Evolutionary conservation across 2,888 invertebrate genomes (phyloP), one percentile per base, ranked within the genome.

Genomic region (Zelleria hepariella): DNA sequence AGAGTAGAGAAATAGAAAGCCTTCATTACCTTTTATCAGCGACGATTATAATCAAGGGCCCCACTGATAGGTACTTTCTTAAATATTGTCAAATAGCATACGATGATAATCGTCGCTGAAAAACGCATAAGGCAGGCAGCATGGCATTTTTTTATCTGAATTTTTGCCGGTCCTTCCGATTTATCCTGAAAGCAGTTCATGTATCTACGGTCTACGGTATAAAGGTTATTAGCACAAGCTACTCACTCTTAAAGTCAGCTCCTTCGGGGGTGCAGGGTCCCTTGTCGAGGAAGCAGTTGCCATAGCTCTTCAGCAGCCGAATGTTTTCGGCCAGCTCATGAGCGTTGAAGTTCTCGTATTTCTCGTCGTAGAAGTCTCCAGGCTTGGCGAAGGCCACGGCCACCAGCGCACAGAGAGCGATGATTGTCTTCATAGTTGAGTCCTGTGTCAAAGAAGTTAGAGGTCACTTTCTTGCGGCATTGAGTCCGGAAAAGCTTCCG

Each of bases 251-350:
- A 10, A 95, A 88, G 75, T 92, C 92, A 48, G 81, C 76, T 61
- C 92, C 94, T 70, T 94, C 94, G 21, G 93, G 75, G 0, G 93
- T 94, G 75, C 95, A 95, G 2, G 90, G 91, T 21, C 92, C 93
- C 57, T 84, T 71, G 4, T 85, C 90, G 63, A 94, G 80, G 72
- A 95, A 86, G 71, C 95, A 95, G 55, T 92, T 91, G 25, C 91
- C 87, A 67, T 94, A 95, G 70, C 89, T 91, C 67, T 91, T 91
- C 5, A 95, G 82, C 26, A 95, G 80, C 23, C 94, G 90, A 3
- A 89, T 80, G 72, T 92, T 95, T 0, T 70, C 77, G 0, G 93
- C 82, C 67, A 95, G 85, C 67, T 92, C 90, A 32, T 93, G 89
- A 42, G 93, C 77, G 69, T 95, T 90, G 67, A 95, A 89, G 73